Base-by-base conservation (phyloP, 2,888 invertebrate species). In the Athalia cordata region DNA sequence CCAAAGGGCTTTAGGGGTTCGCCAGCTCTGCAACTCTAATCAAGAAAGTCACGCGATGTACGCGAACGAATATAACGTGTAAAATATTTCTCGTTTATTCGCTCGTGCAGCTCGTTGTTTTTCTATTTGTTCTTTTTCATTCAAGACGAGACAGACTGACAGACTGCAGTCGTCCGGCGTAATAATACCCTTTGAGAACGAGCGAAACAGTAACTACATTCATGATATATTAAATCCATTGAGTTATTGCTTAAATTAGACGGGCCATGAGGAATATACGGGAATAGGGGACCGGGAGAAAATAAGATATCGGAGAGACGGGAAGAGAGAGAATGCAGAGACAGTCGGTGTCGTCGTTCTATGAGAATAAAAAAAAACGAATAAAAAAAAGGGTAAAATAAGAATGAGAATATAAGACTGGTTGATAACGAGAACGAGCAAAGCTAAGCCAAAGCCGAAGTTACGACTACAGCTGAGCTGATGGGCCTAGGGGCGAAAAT, bases 401-500 rank as follows among this genome's bases (percentile, higher is more conserved):
- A 74, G 78, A 75, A 64, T 74, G 45, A 72, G n/a, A 43, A 9
- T 29, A 45, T 13, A 72, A 9, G 70, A 72, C 59, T 59, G 70
- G 70, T 72, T 59, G 70, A 72, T 72, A 72, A 72, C 57, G 70
- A 72, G 70, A 68, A 50, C 68, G 68, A 55, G 29, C 45, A 29
- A 55, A 11, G 29, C 55, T n/a, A 29, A 55, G 50, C 7, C 5
- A 11, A n/a, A 45, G 59, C 7, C 6, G 72, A 72, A 59, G n/a
- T 13, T 72, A 15, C 13, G 47, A 45, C 5, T 2, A 67, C 13
- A 67, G 13, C 8, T 0, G 15, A 29, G 6, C 15, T 4, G 8
- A 15, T 3, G n/a, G 8, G 61, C 61, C 6, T 61, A 61, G 8
- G 72, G 76, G 74, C 13, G 80, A 80, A 80, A 80, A 78, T 77